Evolutionary conservation across 2,797 vertebrate species (phyloP).

Genomic region (Paguma larvata): DNA sequence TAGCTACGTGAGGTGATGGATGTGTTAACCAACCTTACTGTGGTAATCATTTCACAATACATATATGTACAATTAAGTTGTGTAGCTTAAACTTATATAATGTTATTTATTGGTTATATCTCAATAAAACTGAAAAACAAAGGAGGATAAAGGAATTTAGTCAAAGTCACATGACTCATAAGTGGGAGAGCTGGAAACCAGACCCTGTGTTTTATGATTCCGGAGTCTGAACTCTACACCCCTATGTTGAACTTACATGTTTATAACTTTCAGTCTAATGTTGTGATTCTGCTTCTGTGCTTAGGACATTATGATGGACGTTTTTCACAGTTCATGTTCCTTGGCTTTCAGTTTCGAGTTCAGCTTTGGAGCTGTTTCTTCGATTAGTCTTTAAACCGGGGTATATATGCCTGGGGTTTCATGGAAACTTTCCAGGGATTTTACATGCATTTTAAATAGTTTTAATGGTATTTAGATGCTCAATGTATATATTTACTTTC

Average conservation of each 20-base stretch:
- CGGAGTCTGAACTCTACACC: background rate
- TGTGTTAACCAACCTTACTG: background rate
- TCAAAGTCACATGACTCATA: background rate
- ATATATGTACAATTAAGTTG: background rate
- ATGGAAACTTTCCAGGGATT: background rate
- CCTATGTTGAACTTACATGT: background rate
- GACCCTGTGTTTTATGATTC: background rate
- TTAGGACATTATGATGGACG: background rate
- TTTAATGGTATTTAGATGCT: background rate
- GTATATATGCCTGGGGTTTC: background rate
- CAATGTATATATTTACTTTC: background rate
- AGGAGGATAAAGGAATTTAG: background rate
- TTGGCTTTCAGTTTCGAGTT: background rate
- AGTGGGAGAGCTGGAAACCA: background rate
- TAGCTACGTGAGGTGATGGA: background rate
- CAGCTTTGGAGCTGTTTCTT: background rate
- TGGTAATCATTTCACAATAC: background rate
- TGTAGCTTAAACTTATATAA: background rate
- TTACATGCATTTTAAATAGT: background rate
- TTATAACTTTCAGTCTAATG: background rate
- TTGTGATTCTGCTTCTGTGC: background rate
- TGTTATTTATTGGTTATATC: background rate
- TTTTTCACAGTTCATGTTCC: background rate
- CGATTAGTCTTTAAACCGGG: conserved; percentile 4
- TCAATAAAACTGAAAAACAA: background rate